Evolutionary conservation across 2,797 vertebrate genomes (phyloP), one percentile per base, ranked within the genome.

Genomic region (Notoglanidium macrostoma): DNA sequence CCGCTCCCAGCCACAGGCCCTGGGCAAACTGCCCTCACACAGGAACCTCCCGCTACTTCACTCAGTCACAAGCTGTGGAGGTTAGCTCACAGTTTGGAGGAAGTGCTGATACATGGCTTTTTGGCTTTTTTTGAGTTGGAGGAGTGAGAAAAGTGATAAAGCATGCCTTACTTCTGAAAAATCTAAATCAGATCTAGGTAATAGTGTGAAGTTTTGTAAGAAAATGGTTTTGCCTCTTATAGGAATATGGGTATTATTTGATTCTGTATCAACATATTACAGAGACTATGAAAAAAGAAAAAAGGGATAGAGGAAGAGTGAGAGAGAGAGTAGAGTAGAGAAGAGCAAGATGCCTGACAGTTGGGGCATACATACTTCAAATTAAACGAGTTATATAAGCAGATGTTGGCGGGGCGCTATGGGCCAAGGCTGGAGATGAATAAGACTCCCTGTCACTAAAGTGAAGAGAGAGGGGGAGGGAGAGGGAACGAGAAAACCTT

Each of bases 371-470:
- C 90, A 93, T 93, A 93, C 92, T 90, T 93, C 92, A 94, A 92
- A 92, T 92, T 94, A 95, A 94, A 92, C 76, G 92, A 94, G 94
- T 96, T 95, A 95, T 93, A 95, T 95, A 95, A 96, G 94, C 93
- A 94, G 91, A 93, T 92, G 91, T 92, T 92, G 93, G 94, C 92
- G 90, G 90, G 92, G 91, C 90, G 89, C 92, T 91, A 88, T 91
- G 87, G 91, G 93, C 91, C 89, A 91, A 89, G 92, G 92, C 90
- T 91, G 85, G 90, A 94, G 93, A 93, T 78, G 90, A 92, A 88
- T 93, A 92, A 93, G 90, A 88, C 88, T 94, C 91, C 92, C 91
- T 93, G 93, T 95, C 94, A 93, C 90, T 87, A 86, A 90, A 92
- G 90, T 89, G 90, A 89, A 88, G 77, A 85, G 81, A 73, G 73